Percentiles rank a stretch among this genome's conserved stretches.
phyloP scores from a whole-genome alignment of 2,888 invertebrate genomes.

The Eledona agricola region DNA sequence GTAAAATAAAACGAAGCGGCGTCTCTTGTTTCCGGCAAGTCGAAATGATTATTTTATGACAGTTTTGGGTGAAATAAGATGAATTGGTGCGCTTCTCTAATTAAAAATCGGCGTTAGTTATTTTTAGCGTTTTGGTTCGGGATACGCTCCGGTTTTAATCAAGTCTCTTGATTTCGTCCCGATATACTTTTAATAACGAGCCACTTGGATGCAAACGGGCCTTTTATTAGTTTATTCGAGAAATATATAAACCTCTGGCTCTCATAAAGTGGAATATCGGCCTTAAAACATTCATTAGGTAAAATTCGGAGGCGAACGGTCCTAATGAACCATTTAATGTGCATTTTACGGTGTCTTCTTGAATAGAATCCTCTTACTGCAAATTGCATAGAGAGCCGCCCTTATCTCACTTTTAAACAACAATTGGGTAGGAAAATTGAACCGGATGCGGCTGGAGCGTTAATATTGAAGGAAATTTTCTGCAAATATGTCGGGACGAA shows the following conservation, averaged over 20 bases:
- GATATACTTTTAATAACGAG: constrained; percentile 29
- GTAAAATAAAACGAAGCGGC: too few species aligned
- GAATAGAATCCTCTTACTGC: constrained; percentile 26
- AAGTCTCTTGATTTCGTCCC: constrained; percentile 11
- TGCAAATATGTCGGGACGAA: constrained; percentile 24
- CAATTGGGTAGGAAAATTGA: constrained; percentile 20
- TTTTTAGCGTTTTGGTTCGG: too few species aligned
- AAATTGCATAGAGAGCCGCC: constrained; percentile 18
- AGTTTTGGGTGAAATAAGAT: too few species aligned
- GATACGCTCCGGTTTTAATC: constrained; percentile 14
- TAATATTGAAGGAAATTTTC: constrained; percentile 34
- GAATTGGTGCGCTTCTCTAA: too few species aligned
- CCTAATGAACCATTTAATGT: constrained; percentile 41
- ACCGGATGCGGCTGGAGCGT: constrained; percentile 5
- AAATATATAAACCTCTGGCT: constrained; percentile 31
- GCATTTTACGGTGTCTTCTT: constrained; percentile 26
- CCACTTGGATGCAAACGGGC: constrained; percentile 3
- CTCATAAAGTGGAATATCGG: constrained; percentile 41
- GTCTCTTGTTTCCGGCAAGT: too few species aligned
- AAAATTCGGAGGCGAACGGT: constrained; percentile 32
- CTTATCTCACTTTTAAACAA: constrained; percentile 17
- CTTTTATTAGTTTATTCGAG: constrained; percentile 23
- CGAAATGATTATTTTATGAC: too few species aligned
- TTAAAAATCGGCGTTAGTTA: too few species aligned
- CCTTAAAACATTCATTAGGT: constrained; percentile 40